Percentiles rank a stretch among this genome's conserved stretches.
These are phyloP conservation scores for Laupala kohalensis DNA, from an alignment of 1,140 invertebrate genomes.

Conservation along the genomic window DNA sequence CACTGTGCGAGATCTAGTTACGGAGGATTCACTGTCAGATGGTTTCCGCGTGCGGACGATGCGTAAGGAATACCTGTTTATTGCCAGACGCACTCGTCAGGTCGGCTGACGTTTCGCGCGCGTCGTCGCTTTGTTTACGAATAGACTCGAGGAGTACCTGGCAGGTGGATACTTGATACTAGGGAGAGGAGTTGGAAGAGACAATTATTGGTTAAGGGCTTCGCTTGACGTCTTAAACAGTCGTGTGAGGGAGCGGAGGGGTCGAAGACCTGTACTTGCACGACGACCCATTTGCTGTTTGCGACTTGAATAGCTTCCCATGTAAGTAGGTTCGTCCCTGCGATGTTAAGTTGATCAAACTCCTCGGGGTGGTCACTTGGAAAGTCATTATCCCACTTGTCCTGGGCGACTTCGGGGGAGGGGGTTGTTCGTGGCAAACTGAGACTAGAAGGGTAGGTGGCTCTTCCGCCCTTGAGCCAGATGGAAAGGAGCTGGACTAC, in stretches of 20 bases:
- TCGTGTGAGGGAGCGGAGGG: no score
- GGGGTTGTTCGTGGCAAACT: not conserved
- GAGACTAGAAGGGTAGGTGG: not conserved
- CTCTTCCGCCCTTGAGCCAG: no score
- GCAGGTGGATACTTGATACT: no score
- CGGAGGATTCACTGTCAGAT: not conserved
- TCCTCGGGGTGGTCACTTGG: not conserved
- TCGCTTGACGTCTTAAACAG: no score
- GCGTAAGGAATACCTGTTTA: not conserved
- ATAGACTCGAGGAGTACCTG: no score
- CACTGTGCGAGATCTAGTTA: not conserved
- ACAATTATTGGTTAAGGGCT: no score
- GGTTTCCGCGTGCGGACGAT: not conserved
- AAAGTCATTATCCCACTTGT: not conserved
- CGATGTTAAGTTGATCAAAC: not conserved
- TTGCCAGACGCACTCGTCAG: no score
- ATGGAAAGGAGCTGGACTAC: no score
- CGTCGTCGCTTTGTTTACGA: no score
- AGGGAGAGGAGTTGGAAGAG: no score
- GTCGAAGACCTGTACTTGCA: not conserved
- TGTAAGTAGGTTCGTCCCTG: not conserved
- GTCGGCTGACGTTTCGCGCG: no score
- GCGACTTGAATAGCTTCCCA: not conserved
- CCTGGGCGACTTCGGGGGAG: not conserved
- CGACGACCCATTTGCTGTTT: not conserved